Conservation (phyloP, 2,888 invertebrate species). For the Spodoptera exigua region DNA sequence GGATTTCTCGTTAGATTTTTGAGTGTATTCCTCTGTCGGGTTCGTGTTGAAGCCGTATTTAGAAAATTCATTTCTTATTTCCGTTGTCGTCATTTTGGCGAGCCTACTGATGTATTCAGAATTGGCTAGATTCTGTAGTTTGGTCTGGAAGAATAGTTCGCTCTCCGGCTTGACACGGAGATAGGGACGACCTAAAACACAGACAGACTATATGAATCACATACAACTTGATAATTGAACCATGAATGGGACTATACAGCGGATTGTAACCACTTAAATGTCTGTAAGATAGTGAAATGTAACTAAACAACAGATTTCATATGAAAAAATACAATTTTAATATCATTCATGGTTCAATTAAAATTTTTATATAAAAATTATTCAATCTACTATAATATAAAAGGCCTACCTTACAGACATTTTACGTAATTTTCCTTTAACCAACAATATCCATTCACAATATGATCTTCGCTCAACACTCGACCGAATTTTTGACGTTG, state of each 20-base stretch:
- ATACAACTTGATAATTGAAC: slow-evolving; percentile 69
- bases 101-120: slow-evolving; percentile 78
- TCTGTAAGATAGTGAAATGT: slow-evolving; percentile 82
- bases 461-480: slow-evolving; percentile 77
- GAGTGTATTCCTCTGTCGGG: slow-evolving; percentile 65
- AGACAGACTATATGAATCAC: slow-evolving; percentile 10
- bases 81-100: slow-evolving; percentile 80
- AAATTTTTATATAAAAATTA: slow-evolving; percentile 28
- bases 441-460: slow-evolving; percentile 86
- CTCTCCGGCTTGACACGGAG: slow-evolving; percentile 84
- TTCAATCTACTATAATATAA: slow-evolving; percentile 68
- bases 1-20: slow-evolving; percentile 68
- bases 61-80: slow-evolving; percentile 80
- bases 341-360: slow-evolving; percentile 85
- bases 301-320: slow-evolving; percentile 58
- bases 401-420: slow-evolving; percentile 89
- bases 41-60: slow-evolving; percentile 82
- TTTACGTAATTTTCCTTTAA: slow-evolving; percentile 62
- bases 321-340: slow-evolving; percentile 31
- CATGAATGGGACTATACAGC: slow-evolving; percentile 78
- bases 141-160: slow-evolving; percentile 82
- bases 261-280: slow-evolving; percentile 75
- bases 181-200: slow-evolving; percentile 72
- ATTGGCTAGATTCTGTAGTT: slow-evolving; percentile 78
- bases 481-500: slow-evolving; percentile 54